Base-by-base conservation (phyloP, 2,797 vertebrate genomes). In the Sebastolobus alascanus region DNA sequence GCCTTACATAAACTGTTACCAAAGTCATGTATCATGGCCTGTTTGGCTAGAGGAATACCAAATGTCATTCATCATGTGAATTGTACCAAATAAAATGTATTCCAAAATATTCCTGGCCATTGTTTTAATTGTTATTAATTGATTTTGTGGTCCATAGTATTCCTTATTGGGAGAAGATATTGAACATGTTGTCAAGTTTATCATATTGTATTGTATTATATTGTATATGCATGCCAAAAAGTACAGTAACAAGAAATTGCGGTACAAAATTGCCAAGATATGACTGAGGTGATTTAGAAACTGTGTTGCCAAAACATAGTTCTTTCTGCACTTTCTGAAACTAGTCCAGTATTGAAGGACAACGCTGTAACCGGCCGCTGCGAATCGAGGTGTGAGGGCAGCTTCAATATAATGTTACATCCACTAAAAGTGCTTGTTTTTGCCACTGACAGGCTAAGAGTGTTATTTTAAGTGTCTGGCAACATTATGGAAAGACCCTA, bases 1-100 rank as follows among this genome's bases (percentile, higher is more conserved):
- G 87, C 85, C 86, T 90, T 85, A 70, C n/a, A 65, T 40, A 38
- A 87, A 54, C 80, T 75, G 43, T 65, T 80, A 68, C 76, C 63
- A 78, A 72, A 84, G 73, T 77, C 73, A 91, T 85, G 78, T 63
- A 46, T 46, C 13, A 3, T 80, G 68, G 66, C 73, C 80, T 33
- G 33, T 79, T 68, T 67, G 77, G 68, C 67, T 73, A n/a, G 65
- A 83, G 46, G 54, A 80, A 83, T 60, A 65, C 18, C 29, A 63
- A 84, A 82, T 83, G 33, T 66, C 43, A 6, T 83, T 83, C 69
- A 69, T 75, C 11, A 20, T 85, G 73, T 78, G 63, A 79, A 82
- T 87, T 89, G 61, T 79, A 73, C 46, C 66, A 79, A 93, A 92
- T 92, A 93, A 93, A 93, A 86, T 80, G 7, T 38, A 71, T 90